Percentiles rank a stretch among this genome's conserved stretches.
phyloP scores from a whole-genome alignment of 1,140 invertebrate genomes.

The Psix sp. region DNA sequence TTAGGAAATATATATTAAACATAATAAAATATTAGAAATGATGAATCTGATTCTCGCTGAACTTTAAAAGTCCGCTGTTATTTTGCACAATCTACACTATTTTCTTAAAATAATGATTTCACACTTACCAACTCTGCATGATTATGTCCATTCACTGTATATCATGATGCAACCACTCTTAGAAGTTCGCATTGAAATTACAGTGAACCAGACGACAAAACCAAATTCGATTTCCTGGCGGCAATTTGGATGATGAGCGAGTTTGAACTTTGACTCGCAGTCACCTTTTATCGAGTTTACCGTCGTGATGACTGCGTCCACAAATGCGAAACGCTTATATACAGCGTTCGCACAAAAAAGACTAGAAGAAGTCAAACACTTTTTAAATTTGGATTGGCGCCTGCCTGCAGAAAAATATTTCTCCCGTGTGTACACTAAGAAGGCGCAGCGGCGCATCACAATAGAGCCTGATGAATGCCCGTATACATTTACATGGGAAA shows the following conservation, averaged over 20 bases:
- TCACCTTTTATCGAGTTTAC: constrained; percentile 51
- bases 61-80: too few relatives aligned
- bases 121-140: background rate
- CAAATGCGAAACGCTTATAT: constrained; percentile 54
- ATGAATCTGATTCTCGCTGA: too few relatives aligned
- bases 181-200: constrained; percentile 1
- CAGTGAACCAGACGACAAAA: constrained; percentile 21
- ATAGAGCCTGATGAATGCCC: constrained; percentile 74
- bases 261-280: constrained; percentile 37
- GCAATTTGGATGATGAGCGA: constrained; percentile 43
- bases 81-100: too few relatives aligned
- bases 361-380: constrained; percentile 54
- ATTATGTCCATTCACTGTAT: too few relatives aligned
- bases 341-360: constrained; percentile 36
- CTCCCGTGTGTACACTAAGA: constrained; percentile 63
- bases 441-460: constrained; percentile 66
- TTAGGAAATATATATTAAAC: too few relatives aligned
- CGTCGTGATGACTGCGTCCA: constrained; percentile 40
- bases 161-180: too few relatives aligned
- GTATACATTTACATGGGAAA: constrained; percentile 76
- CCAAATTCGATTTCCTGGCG: constrained; percentile 39
- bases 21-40: too few relatives aligned
- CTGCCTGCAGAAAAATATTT: constrained; percentile 67
- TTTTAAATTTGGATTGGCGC: constrained; percentile 61
- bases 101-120: too few relatives aligned